Evolutionary conservation across 2,113 vertebrate genomes (phyloP), one percentile per base, ranked within the genome.

Genomic region (Hoplias malabaricus): DNA sequence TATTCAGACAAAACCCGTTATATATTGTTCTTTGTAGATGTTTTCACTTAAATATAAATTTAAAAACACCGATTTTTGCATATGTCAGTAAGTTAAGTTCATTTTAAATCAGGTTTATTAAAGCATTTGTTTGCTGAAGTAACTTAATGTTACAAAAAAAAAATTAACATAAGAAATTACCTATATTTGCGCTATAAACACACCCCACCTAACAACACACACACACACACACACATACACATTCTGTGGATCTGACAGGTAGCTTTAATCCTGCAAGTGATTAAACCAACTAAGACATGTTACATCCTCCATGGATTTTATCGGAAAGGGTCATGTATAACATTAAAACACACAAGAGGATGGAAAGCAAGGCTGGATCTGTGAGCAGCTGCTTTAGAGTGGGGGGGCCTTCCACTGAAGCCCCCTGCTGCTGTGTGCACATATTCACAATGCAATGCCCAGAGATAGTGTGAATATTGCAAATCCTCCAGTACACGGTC

Each of bases 291-390:
- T 71, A 53, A 57, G 57, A 71, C 57, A 34, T 71, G 46, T 65
- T 34, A 14, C 48, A 76, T 63, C 71, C 78, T 75, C 65, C 27
- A 62, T 75, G 66, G 72, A 80, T 31, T 69, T 53, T 75, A 69
- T 75, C 54, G 43, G 46, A 80, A 56, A 63, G 42, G 34, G n/a
- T 67, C 70, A 66, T 75, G 82, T 53, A 33, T 29, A 31, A 56
- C 2, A 42, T 79, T 75, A 57, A 78, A 72, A 63, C 50, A 81
- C 40, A 80, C 83, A 86, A 86, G 84, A 89, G 86, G 87, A 87
- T 90, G 87, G 90, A 91, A 90, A 90, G 88, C 87, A 87, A 90
- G 89, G 88, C 80, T 84, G 86, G 83, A 92, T 92, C 91, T 91
- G 89, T 81, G 91, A 92, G 90, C 90, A 93, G 90, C 91, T 92